Base-by-base conservation (phyloP, 2,888 invertebrate genomes). In the Thymelicus sylvestris region DNA sequence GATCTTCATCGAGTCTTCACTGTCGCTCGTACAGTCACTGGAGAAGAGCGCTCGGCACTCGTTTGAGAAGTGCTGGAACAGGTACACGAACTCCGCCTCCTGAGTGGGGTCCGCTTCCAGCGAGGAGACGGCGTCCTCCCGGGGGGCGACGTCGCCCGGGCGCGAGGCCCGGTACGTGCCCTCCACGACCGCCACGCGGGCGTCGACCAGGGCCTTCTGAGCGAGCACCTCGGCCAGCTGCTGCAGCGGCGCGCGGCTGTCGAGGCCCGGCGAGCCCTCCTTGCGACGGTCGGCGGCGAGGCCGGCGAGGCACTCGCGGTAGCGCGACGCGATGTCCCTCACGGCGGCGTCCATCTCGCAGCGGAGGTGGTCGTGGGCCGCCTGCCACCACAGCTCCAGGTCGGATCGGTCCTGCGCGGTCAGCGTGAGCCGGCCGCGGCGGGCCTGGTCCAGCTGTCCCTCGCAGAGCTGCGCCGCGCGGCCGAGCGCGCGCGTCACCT, bases 161-260 rank as follows among this genome's bases (percentile, higher is more conserved):
- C 81, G 79, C 39, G 84, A 83, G 65, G 93, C 92, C 74, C 88
- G 86, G 79, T 93, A 92, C 66, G 95, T 95, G 72, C 95, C 95
- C 77, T 95, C 95, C 63, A 97, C 91, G 65, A 97, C 95, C 64
- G 95, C 94, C 78, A 97, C 95, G 79, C 97, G 95, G 68, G 97
- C 96, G 88, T 97, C 97, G 68, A 97, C 95, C 72, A 97, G 89
- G 55, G 96, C 96, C 85, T 96, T 96, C 78, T 96, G 96, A 44
- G 96, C 96, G 63, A 96, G 92, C 68, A 96, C 94, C 81, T 96
- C 96, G 13, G 96, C 96, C 80, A 96, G 96, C 82, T 96, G 96
- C 59, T 94, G 92, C 71, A 97, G 78, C 60, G 79, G 77, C 69
- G 79, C 81, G 77, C 85, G 84, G 74, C 81, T 79, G 79, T 81